Percentiles rank a stretch among this genome's conserved stretches.
phyloP scores from a whole-genome alignment of 2,888 invertebrate genomes.

The Hofmannophila pseudospretella region DNA sequence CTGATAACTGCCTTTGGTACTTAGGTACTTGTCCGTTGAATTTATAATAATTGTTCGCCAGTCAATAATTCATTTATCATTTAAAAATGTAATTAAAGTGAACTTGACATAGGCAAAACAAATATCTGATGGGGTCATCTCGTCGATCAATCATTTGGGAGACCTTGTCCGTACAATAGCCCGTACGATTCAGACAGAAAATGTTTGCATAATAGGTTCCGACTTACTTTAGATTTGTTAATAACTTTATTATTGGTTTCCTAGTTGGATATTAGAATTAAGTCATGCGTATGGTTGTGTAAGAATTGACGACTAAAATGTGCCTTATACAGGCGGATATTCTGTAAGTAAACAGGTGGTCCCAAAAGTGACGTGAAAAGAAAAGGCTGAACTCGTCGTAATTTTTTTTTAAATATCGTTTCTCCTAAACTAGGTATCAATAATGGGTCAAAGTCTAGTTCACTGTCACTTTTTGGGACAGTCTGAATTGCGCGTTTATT shows the following conservation, averaged over 20 bases:
- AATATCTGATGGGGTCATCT: conserved; percentile 55
- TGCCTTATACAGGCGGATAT: too few species aligned
- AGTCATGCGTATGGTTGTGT: not conserved
- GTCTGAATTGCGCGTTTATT: too few species aligned
- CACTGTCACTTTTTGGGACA: too few species aligned
- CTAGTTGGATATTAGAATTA: conserved; percentile 3
- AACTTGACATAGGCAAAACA: conserved; percentile 51
- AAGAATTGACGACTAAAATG: too few species aligned
- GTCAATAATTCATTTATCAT: conserved; percentile 18
- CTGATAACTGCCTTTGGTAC: too few species aligned
- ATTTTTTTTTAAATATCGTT: too few species aligned
- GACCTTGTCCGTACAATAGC: conserved; percentile 41
- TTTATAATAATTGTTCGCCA: not conserved
- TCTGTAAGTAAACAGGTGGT: too few species aligned
- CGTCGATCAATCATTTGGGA: conserved; percentile 48
- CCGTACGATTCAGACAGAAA: conserved; percentile 16
- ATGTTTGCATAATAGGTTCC: conserved; percentile 29
- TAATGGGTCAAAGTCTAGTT: too few species aligned
- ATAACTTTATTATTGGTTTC: conserved; percentile 26
- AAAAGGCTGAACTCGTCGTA: too few species aligned
- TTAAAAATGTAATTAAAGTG: conserved; percentile 47
- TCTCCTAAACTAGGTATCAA: too few species aligned
- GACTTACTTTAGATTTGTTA: conserved; percentile 22
- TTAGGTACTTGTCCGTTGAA: not conserved
- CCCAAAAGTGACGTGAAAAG: too few species aligned